These are phyloP conservation scores for Acromyrmex echinatior DNA, from an alignment of 1,140 invertebrate species.

Conservation along the genomic window DNA sequence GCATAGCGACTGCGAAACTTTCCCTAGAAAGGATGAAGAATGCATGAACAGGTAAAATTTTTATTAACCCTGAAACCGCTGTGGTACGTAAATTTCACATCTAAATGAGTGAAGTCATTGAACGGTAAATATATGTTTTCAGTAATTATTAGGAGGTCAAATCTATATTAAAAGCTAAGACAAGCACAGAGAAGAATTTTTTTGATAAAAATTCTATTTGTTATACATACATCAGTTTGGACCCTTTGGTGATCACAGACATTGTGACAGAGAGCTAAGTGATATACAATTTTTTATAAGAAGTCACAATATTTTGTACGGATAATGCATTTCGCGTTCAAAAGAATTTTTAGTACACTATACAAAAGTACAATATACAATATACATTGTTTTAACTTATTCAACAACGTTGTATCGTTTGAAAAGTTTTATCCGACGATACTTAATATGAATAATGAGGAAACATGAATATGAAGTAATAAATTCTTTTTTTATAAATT, in stretches of 20 bases:
- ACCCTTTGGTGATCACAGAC: no score
- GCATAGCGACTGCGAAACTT: neutral
- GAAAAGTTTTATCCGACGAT: no score
- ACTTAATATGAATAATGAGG: neutral
- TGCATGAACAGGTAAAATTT: conserved; percentile 5
- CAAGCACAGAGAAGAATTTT: no score
- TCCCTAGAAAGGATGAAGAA: neutral
- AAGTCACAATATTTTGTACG: neutral
- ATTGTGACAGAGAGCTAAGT: no score
- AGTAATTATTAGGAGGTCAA: no score
- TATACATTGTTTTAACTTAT: neutral
- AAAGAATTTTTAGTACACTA: neutral
- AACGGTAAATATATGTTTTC: no score
- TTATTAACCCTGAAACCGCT: neutral
- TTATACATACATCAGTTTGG: no score
- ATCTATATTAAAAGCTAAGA: no score
- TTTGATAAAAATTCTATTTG: no score
- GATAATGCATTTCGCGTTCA: neutral
- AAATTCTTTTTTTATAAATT: neutral
- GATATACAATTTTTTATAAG: neutral
- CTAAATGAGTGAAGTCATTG: no score
- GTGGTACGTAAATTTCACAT: no score
- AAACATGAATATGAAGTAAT: neutral
- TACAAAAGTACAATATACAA: neutral
- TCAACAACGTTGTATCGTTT: neutral